Conservation (phyloP, 2,113 vertebrate genomes). For the Promerops cafer region DNA sequence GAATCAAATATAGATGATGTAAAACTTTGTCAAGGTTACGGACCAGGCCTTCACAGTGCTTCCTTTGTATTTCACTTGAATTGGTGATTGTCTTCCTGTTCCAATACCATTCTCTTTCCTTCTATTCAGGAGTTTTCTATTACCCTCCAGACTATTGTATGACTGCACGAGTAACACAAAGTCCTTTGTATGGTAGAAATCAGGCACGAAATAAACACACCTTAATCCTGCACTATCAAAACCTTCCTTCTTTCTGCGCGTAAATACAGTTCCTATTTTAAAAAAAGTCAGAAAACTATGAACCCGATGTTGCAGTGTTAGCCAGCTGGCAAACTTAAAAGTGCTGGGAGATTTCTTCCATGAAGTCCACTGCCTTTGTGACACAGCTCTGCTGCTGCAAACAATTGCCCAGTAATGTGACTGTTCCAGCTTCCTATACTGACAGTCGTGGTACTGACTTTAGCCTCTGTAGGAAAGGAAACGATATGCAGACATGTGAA, state of each 20-base stretch:
- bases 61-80: slow-evolving; percentile 63
- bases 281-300: not conserved
- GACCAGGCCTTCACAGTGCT: slow-evolving; percentile 38
- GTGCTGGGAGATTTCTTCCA: not conserved
- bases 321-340: slow-evolving; percentile 1
- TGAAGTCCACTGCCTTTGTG: not conserved
- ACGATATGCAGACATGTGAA: not conserved
- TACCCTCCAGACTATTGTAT: slow-evolving; percentile 72
- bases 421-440: slow-evolving; percentile 10
- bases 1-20: not conserved
- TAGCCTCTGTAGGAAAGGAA: not conserved
- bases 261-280: not conserved
- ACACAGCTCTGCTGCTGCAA: not conserved
- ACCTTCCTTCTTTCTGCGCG: not conserved
- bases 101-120: slow-evolving; percentile 63
- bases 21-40: slow-evolving; percentile 36
- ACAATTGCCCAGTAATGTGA: not conserved
- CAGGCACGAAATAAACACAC: slow-evolving; percentile 42
- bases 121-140: slow-evolving; percentile 70
- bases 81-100: slow-evolving; percentile 61
- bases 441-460: not conserved
- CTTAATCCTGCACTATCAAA: slow-evolving; percentile 4
- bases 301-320: rapidly evolving
- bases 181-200: slow-evolving; percentile 46
- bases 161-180: slow-evolving; percentile 22